Evolutionary conservation across 2,113 vertebrate genomes (phyloP).

Genomic region (Callionymus lyra): DNA sequence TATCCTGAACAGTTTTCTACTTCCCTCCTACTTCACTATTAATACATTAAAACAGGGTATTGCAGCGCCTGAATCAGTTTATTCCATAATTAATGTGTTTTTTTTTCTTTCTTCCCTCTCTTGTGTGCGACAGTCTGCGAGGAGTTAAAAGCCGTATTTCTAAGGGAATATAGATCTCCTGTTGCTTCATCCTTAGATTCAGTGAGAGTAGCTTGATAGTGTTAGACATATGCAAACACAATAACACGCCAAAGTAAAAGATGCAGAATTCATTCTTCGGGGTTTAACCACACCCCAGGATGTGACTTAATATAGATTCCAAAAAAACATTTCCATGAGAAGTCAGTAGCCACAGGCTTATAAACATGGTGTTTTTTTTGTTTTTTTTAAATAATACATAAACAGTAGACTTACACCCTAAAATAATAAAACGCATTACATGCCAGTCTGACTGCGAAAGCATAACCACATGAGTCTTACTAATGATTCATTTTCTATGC

Average conservation of each 20-base stretch:
- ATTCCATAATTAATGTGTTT: not conserved
- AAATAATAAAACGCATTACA: too few relatives aligned
- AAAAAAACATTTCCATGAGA: not conserved
- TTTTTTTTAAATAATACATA: too few relatives aligned
- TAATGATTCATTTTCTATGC: too few relatives aligned
- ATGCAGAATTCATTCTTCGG: not conserved
- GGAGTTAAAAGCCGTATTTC: conserved; percentile 42
- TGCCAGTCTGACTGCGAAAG: too few relatives aligned
- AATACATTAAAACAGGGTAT: conserved; percentile 40
- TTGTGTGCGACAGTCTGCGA: conserved; percentile 40
- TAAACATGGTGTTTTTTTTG: too few relatives aligned
- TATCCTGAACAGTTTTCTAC: conserved; percentile 10
- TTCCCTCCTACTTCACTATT: conserved; percentile 27
- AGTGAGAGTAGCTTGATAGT: conserved; percentile 25
- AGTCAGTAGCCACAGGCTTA: conserved; percentile 13
- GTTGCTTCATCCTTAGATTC: conserved; percentile 41
- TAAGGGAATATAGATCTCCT: conserved; percentile 46
- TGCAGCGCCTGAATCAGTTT: conserved; percentile 48
- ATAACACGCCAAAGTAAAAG: not conserved
- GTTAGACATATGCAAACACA: conserved; percentile 6
- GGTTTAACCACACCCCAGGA: not conserved
- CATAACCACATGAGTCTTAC: too few relatives aligned
- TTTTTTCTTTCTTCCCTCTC: conserved; percentile 8
- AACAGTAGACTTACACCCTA: conserved; percentile 17
- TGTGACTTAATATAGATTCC: not conserved